These are phyloP conservation scores for Salvelinus alpinus DNA, from an alignment of 2,113 vertebrate genomes.

Conservation along the genomic window DNA sequence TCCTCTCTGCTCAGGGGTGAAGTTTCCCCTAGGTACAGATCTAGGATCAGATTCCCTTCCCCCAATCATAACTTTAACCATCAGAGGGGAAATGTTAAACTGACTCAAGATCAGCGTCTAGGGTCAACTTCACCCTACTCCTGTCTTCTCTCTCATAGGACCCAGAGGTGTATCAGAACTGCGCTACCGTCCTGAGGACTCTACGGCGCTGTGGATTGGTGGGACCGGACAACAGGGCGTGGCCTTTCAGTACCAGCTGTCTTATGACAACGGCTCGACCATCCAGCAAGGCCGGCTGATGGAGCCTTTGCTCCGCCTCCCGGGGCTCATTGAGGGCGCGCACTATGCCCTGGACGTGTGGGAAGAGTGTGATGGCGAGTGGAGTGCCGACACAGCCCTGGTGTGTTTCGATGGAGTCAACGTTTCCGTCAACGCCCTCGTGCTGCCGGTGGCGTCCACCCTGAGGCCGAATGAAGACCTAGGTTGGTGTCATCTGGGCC, in stretches of 20 bases:
- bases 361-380: conserved; percentile 56
- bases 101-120: too few species aligned
- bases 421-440: neutral
- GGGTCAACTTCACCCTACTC: neutral
- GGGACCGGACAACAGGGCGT: neutral
- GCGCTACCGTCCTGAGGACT: conserved; percentile 48
- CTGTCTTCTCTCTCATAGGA: conserved; percentile 32
- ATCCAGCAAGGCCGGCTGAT: conserved; percentile 30
- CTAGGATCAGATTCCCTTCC: too few species aligned
- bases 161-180: conserved; percentile 55
- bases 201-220: conserved; percentile 46
- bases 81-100: too few species aligned
- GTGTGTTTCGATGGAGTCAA: conserved; percentile 36
- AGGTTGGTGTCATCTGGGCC: too few species aligned
- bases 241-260: conserved; percentile 53
- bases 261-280: conserved; percentile 29
- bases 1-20: too few species aligned
- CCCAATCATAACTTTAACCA: too few species aligned
- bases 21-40: too few species aligned
- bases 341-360: conserved; percentile 60
- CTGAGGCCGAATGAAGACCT: neutral
- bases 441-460: neutral
- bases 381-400: conserved; percentile 17
- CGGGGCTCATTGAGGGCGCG: conserved; percentile 28
- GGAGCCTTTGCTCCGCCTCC: conserved; percentile 34